Evolutionary conservation across 1,140 invertebrate species (phyloP).

Genomic region (Drusus annulatus): DNA sequence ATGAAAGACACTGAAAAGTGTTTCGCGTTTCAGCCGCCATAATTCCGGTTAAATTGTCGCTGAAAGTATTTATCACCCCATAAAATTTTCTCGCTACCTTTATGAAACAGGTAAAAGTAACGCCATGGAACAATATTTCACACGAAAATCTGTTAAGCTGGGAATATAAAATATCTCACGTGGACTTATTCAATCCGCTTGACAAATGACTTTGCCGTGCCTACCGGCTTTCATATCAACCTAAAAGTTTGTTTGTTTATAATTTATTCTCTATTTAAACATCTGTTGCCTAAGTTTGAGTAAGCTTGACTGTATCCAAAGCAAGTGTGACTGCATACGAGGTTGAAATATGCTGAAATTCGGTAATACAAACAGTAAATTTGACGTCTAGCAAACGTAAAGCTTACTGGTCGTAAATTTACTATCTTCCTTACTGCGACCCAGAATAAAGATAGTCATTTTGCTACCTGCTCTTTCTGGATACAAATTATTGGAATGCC

Average conservation of each 20-base stretch:
- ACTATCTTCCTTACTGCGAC: not conserved
- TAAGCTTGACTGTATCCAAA: constrained; percentile 33
- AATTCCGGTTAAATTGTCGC: too few species aligned
- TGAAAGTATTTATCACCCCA: too few species aligned
- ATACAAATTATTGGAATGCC: not conserved
- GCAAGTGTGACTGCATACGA: not conserved
- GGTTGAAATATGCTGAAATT: constrained; percentile 4
- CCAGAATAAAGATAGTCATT: not conserved
- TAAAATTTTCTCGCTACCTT: too few species aligned
- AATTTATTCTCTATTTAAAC: constrained; percentile 53
- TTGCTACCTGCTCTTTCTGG: not conserved
- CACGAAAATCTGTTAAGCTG: too few species aligned
- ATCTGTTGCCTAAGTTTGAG: constrained; percentile 52
- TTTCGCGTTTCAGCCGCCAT: too few species aligned
- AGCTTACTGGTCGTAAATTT: not conserved
- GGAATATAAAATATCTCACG: too few species aligned
- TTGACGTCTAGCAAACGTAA: constrained; percentile 13
- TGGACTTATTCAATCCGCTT: too few species aligned
- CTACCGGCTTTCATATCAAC: not conserved
- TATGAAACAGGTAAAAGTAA: too few species aligned
- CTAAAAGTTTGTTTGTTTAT: constrained; percentile 37
- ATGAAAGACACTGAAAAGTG: too few species aligned
- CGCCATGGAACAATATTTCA: too few species aligned
- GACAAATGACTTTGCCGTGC: not conserved
- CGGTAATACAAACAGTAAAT: constrained; percentile 5